A percentile compares a stretch with the other conserved stretches of the same genome.
Evolutionary conservation across 2,888 invertebrate genomes (phyloP).

Genomic region (Drosophila aldrichi): DNA sequence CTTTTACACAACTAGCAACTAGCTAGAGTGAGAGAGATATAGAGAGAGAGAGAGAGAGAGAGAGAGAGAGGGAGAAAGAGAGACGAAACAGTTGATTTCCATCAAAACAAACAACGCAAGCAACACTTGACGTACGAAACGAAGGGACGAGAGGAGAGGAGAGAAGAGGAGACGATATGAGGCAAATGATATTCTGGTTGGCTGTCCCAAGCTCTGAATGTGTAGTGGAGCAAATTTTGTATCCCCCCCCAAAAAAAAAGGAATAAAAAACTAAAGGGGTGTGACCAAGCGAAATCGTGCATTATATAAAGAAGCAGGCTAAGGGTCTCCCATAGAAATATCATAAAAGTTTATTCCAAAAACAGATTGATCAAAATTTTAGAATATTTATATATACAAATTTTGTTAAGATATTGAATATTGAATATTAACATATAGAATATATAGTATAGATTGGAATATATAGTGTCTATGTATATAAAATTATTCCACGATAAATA

Average conservation of each 20-base stretch:
- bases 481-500: background rate
- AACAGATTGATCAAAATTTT: background rate
- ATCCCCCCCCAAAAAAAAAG: background rate
- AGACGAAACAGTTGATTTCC: slow-evolving; percentile 38
- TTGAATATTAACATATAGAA: background rate
- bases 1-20: slow-evolving; percentile 24
- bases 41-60: background rate
- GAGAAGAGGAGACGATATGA: background rate
- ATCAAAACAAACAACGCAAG: slow-evolving; percentile 70
- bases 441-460: background rate
- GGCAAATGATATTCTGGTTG: slow-evolving; percentile 45
- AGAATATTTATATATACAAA: background rate
- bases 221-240: background rate
- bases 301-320: slow-evolving; percentile 33
- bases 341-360: background rate
- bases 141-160: background rate
- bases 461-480: background rate
- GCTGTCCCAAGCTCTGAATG: slow-evolving; percentile 19
- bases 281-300: slow-evolving; percentile 27
- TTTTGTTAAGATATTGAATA: too few species aligned
- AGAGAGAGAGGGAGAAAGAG: background rate
- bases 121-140: slow-evolving; percentile 61
- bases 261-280: slow-evolving; percentile 24
- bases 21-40: background rate
- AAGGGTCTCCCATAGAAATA: slow-evolving; percentile 5